Evolutionary conservation across 2,888 invertebrate genomes (phyloP).

Genomic region (Schrankia costaestrigalis): DNA sequence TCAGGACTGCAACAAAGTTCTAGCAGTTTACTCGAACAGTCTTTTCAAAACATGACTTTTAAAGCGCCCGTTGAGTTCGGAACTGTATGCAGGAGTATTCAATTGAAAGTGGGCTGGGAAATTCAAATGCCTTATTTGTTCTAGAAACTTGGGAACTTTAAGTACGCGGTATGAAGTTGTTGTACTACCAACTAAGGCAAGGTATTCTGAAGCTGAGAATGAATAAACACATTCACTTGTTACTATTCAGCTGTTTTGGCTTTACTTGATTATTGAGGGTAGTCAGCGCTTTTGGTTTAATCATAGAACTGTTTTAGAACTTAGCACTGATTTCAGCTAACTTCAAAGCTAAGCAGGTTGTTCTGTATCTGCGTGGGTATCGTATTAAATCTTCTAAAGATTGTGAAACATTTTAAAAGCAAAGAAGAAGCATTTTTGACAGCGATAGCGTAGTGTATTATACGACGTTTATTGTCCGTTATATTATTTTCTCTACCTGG

Average conservation of each 20-base stretch:
- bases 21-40: constrained; percentile 13
- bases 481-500: too few relatives aligned
- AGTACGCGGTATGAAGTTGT: constrained; percentile 33
- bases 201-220: constrained; percentile 9
- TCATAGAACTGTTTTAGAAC: too few relatives aligned
- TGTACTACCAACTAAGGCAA: constrained; percentile 9
- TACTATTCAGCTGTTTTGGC: constrained; percentile 20
- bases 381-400: too few relatives aligned
- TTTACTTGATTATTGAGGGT: too few relatives aligned
- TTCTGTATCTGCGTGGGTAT: too few relatives aligned
- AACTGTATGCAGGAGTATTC: constrained; percentile 32
- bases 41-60: constrained; percentile 38
- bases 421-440: too few relatives aligned
- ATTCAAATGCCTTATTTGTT: constrained; percentile 42
- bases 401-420: too few relatives aligned
- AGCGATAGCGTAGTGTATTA: too few relatives aligned
- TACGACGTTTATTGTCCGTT: too few relatives aligned
- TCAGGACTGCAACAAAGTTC: constrained; percentile 16
- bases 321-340: too few relatives aligned
- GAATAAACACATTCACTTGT: constrained; percentile 26
- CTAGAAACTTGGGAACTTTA: constrained; percentile 30
- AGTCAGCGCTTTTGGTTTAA: too few relatives aligned
- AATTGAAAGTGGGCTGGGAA: constrained; percentile 36
- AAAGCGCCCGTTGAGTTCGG: constrained; percentile 24
- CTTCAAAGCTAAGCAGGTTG: too few relatives aligned